Conservation (phyloP, 2,797 vertebrate genomes). For the Cyprinodon diabolis region DNA sequence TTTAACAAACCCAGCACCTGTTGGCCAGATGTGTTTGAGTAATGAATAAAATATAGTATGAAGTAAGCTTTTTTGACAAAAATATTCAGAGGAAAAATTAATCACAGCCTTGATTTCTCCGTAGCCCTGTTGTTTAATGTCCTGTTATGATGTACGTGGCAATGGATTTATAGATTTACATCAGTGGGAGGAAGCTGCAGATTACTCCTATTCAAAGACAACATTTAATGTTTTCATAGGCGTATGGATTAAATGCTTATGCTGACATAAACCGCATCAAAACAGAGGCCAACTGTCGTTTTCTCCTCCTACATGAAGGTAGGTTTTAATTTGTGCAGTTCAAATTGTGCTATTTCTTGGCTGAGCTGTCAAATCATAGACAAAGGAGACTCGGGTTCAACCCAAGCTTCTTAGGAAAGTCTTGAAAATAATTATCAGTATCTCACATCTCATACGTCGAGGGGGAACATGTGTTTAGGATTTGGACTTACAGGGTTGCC, state of each 20-base stretch:
- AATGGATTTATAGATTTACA: conserved; percentile 56
- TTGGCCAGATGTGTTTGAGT: conserved; percentile 91
- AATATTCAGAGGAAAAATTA: conserved; percentile 87
- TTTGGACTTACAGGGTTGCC: conserved; percentile 69
- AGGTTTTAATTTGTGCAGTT: conserved; percentile 52
- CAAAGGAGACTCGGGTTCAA: conserved; percentile 50
- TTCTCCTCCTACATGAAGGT: conserved; percentile 23
- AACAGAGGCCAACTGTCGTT: conserved; percentile 34
- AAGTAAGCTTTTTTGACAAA: conserved; percentile 90
- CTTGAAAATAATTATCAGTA: conserved; percentile 76
- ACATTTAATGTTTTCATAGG: conserved; percentile 43
- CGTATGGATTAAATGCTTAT: conserved; percentile 41
- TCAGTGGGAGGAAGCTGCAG: conserved; percentile 47
- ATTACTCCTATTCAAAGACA: conserved; percentile 34
- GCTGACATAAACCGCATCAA: conserved; percentile 35
- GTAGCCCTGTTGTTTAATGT: conserved; percentile 73
- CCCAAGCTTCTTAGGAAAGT: conserved; percentile 52
- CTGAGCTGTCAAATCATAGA: conserved; percentile 59
- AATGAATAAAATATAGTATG: conserved; percentile 87
- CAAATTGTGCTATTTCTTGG: conserved; percentile 62
- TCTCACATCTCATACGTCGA: conserved; percentile 73
- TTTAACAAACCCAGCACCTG: conserved; percentile 79
- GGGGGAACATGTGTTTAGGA: conserved; percentile 76
- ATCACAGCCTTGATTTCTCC: conserved; percentile 84
- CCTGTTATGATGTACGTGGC: conserved; percentile 73